Evolutionary conservation across 92 coral and sea anemone genomes (phyloP).

Genomic region (Blastomussa wellsi): DNA sequence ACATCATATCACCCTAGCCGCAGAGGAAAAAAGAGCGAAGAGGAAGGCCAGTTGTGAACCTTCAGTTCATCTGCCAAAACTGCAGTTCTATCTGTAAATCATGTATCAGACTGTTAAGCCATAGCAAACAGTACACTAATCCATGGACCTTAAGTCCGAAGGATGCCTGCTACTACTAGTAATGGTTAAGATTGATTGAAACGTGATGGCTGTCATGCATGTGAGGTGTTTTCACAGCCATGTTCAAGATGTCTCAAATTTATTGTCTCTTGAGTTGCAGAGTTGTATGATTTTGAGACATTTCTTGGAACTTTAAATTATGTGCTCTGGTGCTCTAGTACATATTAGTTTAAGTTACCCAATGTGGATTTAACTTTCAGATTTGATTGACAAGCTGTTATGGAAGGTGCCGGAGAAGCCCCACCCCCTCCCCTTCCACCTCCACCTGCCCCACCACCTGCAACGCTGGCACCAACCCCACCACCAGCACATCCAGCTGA

Average conservation of each 20-base stretch:
- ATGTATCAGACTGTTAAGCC: too few relatives aligned
- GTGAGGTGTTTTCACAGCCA: not conserved
- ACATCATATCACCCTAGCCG: not conserved
- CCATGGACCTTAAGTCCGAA: too few relatives aligned
- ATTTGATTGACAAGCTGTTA: not conserved
- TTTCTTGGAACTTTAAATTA: not conserved
- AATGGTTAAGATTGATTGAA: too few relatives aligned
- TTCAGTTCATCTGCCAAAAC: too few relatives aligned
- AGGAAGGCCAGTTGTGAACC: too few relatives aligned
- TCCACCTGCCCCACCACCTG: conserved; percentile 27
- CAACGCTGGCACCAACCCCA: not conserved
- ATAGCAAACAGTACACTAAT: too few relatives aligned
- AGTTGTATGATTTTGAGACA: too few relatives aligned
- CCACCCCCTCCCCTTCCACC: conserved; percentile 38
- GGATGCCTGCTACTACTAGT: too few relatives aligned
- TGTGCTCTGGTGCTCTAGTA: too few relatives aligned
- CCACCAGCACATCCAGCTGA: conserved; percentile 22
- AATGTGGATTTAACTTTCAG: not conserved
- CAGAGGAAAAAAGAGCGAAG: not conserved
- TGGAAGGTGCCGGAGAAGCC: conserved; percentile 37
- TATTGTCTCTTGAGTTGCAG: too few relatives aligned
- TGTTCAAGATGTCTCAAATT: too few relatives aligned
- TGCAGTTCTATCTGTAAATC: too few relatives aligned
- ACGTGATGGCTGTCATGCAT: not conserved
- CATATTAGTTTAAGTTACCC: not conserved